Evolutionary conservation across 1,140 invertebrate species (phyloP).

Genomic region (Araneus ventricosus): DNA sequence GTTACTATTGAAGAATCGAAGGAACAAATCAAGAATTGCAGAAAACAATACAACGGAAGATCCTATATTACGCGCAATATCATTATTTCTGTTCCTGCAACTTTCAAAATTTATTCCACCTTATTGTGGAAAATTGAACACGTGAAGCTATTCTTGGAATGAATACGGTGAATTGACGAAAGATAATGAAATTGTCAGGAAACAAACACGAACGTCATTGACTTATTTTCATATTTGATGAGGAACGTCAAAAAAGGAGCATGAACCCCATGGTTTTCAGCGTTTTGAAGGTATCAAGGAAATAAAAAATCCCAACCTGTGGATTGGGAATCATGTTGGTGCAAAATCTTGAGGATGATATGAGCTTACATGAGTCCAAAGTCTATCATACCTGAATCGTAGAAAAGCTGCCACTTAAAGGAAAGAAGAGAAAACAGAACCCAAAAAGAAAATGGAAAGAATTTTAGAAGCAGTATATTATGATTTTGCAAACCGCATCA

Average conservation of each 20-base stretch:
- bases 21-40: conserved; percentile 41
- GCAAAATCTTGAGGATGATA: too few relatives aligned
- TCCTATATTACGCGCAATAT: conserved; percentile 7
- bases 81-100: neutral
- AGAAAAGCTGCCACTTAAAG: neutral
- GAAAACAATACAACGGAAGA: neutral
- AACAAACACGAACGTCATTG: neutral
- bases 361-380: too few relatives aligned
- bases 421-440: too few relatives aligned
- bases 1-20: conserved; percentile 36
- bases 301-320: neutral
- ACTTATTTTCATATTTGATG: conserved; percentile 40
- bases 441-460: neutral
- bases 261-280: neutral
- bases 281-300: neutral
- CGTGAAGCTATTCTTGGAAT: neutral
- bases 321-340: neutral
- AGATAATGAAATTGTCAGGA: too few relatives aligned
- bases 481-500: neutral
- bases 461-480: neutral
- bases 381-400: neutral
- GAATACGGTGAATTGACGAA: neutral
- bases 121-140: conserved; percentile 24
- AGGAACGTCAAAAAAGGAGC: neutral
- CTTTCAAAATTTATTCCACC: conserved; percentile 27